A percentile compares a stretch with the other conserved stretches of the same genome.
Evolutionary conservation across 2,888 invertebrate genomes (phyloP).

Genomic region (Ectropis crepuscularia): DNA sequence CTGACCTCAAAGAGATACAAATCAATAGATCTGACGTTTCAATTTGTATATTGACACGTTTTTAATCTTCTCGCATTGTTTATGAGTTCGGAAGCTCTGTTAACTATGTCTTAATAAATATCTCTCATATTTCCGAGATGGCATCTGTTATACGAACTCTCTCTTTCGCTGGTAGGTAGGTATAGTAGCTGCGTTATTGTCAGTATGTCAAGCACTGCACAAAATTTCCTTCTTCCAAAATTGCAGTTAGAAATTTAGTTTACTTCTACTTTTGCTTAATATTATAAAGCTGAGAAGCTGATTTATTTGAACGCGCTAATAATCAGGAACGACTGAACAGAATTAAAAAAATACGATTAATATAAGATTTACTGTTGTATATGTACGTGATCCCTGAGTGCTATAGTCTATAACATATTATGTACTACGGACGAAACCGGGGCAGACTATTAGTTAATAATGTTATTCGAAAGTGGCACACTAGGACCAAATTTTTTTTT

Average conservation of each 20-base stretch:
- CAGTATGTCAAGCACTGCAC: constrained; percentile 4
- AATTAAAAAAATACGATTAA: too few relatives aligned
- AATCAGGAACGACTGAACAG: too few relatives aligned
- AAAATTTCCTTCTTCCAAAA: neutral
- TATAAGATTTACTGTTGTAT: too few relatives aligned
- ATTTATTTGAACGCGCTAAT: neutral
- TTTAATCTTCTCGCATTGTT: constrained; percentile 78
- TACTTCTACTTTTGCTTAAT: neutral
- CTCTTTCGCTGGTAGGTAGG: constrained; percentile 1
- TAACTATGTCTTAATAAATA: constrained; percentile 71
- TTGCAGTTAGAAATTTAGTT: neutral
- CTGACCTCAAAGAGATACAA: constrained; percentile 67
- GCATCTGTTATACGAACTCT: constrained; percentile 13
- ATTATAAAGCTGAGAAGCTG: too few relatives aligned
- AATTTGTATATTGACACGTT: constrained; percentile 81
- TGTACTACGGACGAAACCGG: too few relatives aligned
- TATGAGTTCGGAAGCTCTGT: constrained; percentile 75
- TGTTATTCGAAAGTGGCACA: too few relatives aligned
- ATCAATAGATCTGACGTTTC: constrained; percentile 80
- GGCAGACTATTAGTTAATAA: too few relatives aligned
- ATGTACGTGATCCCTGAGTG: too few relatives aligned
- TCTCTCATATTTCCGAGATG: constrained; percentile 56
- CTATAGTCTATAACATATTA: too few relatives aligned
- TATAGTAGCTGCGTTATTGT: neutral
- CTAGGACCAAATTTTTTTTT: too few relatives aligned